Evolutionary conservation across 2,888 invertebrate genomes (phyloP).

Genomic region (Coenonympha glycerion): DNA sequence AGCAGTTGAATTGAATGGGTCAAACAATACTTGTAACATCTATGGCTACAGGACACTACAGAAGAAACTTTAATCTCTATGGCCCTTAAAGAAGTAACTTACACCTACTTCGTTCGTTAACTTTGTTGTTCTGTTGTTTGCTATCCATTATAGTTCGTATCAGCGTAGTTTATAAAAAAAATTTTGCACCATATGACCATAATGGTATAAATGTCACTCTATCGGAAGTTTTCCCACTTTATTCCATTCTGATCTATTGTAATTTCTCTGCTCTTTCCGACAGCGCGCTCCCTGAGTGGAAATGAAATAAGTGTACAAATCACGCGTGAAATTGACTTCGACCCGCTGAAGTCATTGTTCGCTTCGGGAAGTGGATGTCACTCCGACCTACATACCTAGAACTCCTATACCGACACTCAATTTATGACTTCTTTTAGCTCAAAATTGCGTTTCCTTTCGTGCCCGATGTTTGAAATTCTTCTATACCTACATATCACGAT

Average conservation of each 20-base stretch:
- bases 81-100: no score
- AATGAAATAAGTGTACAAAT: conserved; percentile 70
- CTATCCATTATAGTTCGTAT: no score
- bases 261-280: conserved; percentile 16
- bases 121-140: no score
- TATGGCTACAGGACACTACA: no score
- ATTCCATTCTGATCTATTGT: conserved; percentile 15
- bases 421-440: conserved; percentile 8
- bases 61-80: no score
- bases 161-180: no score
- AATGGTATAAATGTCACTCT: neutral
- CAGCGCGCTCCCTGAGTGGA: conserved; percentile 36
- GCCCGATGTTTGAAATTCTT: conserved; percentile 4
- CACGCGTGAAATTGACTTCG: conserved; percentile 74
- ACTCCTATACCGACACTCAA: conserved; percentile 26
- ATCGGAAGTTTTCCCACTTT: conserved; percentile 7
- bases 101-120: no score
- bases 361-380: conserved; percentile 48
- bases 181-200: no score
- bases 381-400: conserved; percentile 29
- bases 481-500: neutral
- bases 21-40: no score
- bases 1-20: neutral
- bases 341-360: conserved; percentile 59
- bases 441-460: conserved; percentile 7